Percentiles rank a stretch among this genome's conserved stretches.
phyloP scores from a whole-genome alignment of 2,888 invertebrate genomes.

The Mechanitis messenoides region DNA sequence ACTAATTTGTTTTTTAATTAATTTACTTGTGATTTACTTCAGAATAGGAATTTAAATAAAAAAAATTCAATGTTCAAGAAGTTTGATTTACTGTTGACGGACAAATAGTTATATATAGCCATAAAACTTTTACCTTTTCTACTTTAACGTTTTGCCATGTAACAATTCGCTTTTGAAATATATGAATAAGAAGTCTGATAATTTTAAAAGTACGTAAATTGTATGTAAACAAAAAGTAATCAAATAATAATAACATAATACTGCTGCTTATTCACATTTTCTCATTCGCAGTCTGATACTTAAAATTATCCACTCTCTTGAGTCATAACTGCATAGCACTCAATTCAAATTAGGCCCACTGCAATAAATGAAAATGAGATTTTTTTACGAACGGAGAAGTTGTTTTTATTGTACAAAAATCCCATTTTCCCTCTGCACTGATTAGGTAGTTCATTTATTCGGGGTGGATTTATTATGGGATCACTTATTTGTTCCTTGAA shows the following conservation, averaged over 20 bases:
- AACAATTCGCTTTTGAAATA: too few relatives aligned
- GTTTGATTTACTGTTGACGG: too few relatives aligned
- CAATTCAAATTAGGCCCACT: conserved; percentile 72
- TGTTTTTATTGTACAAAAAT: conserved; percentile 68
- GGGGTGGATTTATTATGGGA: conserved; percentile 69
- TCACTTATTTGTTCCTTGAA: conserved; percentile 53
- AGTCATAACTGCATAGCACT: conserved; percentile 74
- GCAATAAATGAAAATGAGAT: conserved; percentile 75
- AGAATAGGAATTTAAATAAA: neutral
- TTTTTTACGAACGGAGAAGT: conserved; percentile 69
- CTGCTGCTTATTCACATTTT: conserved; percentile 24
- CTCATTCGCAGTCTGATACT: conserved; percentile 46
- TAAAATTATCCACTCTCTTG: conserved; percentile 73
- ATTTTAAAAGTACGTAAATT: neutral
- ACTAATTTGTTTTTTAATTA: conserved; percentile 7
- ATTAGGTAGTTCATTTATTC: conserved; percentile 68
- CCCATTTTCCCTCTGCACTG: conserved; percentile 49
- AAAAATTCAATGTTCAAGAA: neutral
- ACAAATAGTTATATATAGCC: too few relatives aligned
- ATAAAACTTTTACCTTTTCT: too few relatives aligned
- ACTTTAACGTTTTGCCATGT: too few relatives aligned
- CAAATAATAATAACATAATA: conserved; percentile 4
- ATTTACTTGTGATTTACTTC: neutral
- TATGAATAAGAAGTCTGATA: too few relatives aligned
- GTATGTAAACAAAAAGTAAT: neutral